Evolutionary conservation across 2,113 vertebrate species (phyloP), one percentile per base, ranked within the genome.

Genomic region (Pollimyrus isidori): DNA sequence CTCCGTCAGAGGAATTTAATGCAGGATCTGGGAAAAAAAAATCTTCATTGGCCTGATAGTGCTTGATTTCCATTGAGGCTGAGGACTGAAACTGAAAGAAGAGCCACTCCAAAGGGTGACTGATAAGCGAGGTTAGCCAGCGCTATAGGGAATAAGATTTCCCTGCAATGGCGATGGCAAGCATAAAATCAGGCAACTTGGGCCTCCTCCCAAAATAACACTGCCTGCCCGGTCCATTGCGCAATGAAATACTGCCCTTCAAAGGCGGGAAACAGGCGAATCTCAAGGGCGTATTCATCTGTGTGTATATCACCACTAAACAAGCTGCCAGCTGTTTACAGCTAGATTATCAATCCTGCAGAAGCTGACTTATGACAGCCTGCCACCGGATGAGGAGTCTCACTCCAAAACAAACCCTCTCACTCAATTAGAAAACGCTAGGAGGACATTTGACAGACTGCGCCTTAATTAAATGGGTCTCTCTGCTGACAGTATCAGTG

Each of bases 401-500:
- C 9, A 45, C 23, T 87, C 87, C 58, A 7, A 62, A 62, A 39
- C 50, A 89, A 58, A 89, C 91, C 87, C 45, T 90, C 30, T 89
- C 89, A 88, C 87, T 82, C 82, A 48, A 88, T 65, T 26, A 84
- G 89, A 89, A 93, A 93, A 88, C 90, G 76, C 86, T 26, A 88
- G 89, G 84, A 56, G 19, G 87, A 65, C 85, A 88, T 90, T 89
- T 90, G 84, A 90, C 91, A 90, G 35, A 46, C 50, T 87, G 91
- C 4, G 73, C 42, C 90, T 92, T 91, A 90, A 91, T 92, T 94
- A 91, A 94, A 93, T 91, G 52, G 91, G 91, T 90, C 92, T 93
- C 90, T 87, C 91, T 65, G 7, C 56, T 65, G 21, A 90, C 91
- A 92, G 91, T 92, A 93, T 89, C 90, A 93, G 91, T 89, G 91